These are phyloP conservation scores for Metalampra italica DNA, from an alignment of 2,888 invertebrate species.

Conservation along the genomic window DNA sequence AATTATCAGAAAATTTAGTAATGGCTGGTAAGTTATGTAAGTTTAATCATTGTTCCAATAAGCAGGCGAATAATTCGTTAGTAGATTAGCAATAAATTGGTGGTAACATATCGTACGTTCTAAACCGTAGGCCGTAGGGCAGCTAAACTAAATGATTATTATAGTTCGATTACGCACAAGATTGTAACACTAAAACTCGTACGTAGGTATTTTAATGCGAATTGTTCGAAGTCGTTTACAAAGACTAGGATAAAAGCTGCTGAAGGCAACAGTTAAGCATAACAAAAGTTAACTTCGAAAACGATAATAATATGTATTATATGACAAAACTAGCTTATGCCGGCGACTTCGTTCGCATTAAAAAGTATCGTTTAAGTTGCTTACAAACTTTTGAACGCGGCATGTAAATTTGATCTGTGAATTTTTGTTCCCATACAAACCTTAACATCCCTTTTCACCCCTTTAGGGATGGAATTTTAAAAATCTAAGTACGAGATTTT, in stretches of 20 bases:
- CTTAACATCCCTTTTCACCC: too few species aligned
- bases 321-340: too few species aligned
- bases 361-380: too few species aligned
- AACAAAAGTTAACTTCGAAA: neutral
- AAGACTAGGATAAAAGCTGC: too few species aligned
- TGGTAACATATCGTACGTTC: conserved; percentile 28
- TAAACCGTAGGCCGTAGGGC: conserved; percentile 32
- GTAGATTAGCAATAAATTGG: conserved; percentile 40
- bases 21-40: neutral
- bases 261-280: too few species aligned
- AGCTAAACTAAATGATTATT: conserved; percentile 21
- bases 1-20: neutral
- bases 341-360: too few species aligned
- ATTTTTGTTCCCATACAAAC: too few species aligned
- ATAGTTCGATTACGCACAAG: conserved; percentile 34
- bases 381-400: too few species aligned
- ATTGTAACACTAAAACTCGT: conserved; percentile 15
- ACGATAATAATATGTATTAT: neutral
- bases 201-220: conserved; percentile 14
- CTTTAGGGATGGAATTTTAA: too few species aligned
- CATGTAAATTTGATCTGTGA: too few species aligned
- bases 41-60: conserved; percentile 19
- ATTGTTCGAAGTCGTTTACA: neutral
- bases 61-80: conserved; percentile 27
- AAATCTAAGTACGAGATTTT: too few species aligned